Conservation (phyloP, 2,113 vertebrate genomes). For the Mesocricetus auratus region DNA sequence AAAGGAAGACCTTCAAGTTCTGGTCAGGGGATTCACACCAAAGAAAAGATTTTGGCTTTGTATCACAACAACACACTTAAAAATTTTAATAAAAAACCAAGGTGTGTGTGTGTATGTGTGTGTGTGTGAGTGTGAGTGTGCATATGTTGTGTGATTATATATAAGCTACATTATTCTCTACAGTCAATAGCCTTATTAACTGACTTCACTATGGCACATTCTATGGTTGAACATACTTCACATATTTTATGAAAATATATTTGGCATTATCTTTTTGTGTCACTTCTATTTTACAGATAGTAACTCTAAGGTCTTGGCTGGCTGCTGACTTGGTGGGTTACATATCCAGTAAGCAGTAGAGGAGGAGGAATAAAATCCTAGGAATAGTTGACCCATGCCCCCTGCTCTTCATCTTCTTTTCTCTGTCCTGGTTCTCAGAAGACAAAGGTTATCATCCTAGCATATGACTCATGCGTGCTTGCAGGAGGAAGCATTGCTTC, state of each 20-base stretch:
- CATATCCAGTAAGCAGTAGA: background rate
- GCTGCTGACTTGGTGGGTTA: background rate
- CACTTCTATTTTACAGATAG: background rate
- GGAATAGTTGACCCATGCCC: background rate
- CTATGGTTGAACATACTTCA: background rate
- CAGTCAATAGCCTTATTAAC: background rate
- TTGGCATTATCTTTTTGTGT: background rate
- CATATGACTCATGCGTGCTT: background rate
- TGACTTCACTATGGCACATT: background rate
- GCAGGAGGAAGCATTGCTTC: background rate
- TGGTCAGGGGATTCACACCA: background rate
- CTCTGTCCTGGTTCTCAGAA: background rate
- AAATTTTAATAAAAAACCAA: conserved; percentile 10
- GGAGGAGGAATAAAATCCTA: background rate
- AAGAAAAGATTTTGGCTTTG: background rate
- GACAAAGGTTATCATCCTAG: background rate
- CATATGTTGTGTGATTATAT: background rate
- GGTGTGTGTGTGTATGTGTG: background rate
- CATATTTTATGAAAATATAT: background rate
- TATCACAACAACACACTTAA: background rate
- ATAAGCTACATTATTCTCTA: background rate
- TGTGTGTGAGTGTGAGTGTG: background rate
- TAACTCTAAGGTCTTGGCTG: background rate
- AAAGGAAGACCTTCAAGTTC: background rate
- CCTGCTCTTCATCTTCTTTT: background rate